These are phyloP conservation scores for Urocynchramus pylzowi DNA, from an alignment of 2,113 vertebrate genomes.

Conservation along the genomic window DNA sequence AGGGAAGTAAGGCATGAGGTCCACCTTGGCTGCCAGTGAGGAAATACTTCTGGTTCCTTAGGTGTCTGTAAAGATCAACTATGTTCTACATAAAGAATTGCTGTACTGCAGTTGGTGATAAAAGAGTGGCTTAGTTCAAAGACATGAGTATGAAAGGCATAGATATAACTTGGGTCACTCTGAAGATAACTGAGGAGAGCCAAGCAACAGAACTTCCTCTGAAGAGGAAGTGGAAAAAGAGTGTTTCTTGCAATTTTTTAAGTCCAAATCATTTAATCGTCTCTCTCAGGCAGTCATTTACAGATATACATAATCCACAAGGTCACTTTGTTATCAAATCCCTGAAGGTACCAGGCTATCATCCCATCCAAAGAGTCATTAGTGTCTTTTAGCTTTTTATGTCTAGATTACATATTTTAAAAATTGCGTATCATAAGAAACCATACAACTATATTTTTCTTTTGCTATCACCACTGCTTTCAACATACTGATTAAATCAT, in stretches of 20 bases:
- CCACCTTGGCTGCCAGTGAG: neutral
- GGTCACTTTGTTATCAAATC: neutral
- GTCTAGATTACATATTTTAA: neutral
- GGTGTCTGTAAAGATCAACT: neutral
- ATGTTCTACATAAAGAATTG: neutral
- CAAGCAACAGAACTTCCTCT: neutral
- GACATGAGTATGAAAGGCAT: neutral
- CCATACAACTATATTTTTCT: neutral
- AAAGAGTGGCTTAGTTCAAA: neutral
- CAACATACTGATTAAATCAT: constrained; percentile 15
- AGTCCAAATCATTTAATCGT: neutral
- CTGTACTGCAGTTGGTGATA: neutral
- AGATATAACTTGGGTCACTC: neutral
- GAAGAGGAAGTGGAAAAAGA: neutral
- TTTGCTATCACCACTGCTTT: constrained; percentile 18
- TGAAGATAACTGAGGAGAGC: neutral
- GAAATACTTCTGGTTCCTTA: neutral
- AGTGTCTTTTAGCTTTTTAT: neutral
- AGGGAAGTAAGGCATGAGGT: neutral
- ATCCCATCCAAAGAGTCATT: neutral
- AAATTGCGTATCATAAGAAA: neutral
- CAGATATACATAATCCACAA: neutral
- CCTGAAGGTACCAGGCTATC: neutral
- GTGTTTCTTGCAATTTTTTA: neutral
- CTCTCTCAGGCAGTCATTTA: neutral